Conservation (phyloP, 2,888 invertebrate genomes). For the Leucophora obtusa region DNA sequence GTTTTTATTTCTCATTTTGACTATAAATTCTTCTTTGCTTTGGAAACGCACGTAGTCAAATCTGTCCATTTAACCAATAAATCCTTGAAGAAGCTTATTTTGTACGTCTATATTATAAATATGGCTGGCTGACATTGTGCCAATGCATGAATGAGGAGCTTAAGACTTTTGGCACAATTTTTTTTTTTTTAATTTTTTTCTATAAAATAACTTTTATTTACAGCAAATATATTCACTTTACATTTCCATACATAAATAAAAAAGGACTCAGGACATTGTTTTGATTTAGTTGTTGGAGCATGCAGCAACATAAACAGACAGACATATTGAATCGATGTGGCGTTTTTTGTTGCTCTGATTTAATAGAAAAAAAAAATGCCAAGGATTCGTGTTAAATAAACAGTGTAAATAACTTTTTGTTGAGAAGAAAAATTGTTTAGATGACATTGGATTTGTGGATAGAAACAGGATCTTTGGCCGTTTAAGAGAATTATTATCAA, state of each 20-base stretch:
- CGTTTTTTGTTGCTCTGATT: neutral
- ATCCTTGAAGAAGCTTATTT: slow-evolving; percentile 78
- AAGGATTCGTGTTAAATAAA: slow-evolving; percentile 72
- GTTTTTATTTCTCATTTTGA: slow-evolving; percentile 31
- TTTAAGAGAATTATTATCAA: neutral
- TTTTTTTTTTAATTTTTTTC: neutral
- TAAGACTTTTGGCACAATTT: slow-evolving; percentile 48
- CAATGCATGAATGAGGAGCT: slow-evolving; percentile 47
- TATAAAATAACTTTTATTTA: slow-evolving; percentile 55
- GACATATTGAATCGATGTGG: neutral
- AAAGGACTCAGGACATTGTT: slow-evolving; percentile 44
- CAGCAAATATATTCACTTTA: slow-evolving; percentile 54
- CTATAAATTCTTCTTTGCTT: slow-evolving; percentile 23
- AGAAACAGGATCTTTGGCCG: slow-evolving; percentile 6
- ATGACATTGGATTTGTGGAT: slow-evolving; percentile 72
- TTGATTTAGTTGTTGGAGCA: neutral
- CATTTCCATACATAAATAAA: slow-evolving; percentile 17
- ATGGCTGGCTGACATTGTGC: slow-evolving; percentile 65
- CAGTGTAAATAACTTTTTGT: slow-evolving; percentile 61
- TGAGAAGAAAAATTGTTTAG: slow-evolving; percentile 69
- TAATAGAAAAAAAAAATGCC: slow-evolving; percentile 40
- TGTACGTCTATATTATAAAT: slow-evolving; percentile 72
- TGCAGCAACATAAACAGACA: neutral
- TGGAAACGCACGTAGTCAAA: slow-evolving; percentile 75
- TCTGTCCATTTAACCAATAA: slow-evolving; percentile 78